Percentiles rank a stretch among this genome's conserved stretches.
phyloP scores from a whole-genome alignment of 2,113 vertebrate genomes.

The Cryptotis parvus region DNA sequence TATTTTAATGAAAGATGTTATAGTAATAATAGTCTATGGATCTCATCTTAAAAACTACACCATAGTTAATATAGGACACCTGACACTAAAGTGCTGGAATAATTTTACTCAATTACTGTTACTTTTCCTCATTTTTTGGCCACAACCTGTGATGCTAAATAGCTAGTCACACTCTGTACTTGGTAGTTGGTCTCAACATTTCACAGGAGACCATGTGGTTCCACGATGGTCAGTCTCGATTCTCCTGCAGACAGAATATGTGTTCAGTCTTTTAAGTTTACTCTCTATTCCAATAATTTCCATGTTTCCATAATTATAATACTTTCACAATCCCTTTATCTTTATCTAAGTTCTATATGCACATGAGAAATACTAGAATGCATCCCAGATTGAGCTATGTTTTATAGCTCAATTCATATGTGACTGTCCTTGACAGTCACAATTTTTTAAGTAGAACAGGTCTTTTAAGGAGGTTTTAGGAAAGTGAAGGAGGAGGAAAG shows the following conservation, averaged over 20 bases:
- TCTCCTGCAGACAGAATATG: too few relatives aligned
- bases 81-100: not conserved
- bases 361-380: not conserved
- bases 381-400: not conserved
- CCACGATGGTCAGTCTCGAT: too few relatives aligned
- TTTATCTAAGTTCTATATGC: not conserved
- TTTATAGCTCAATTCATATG: too few relatives aligned
- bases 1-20: not conserved
- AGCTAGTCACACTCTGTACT: too few relatives aligned
- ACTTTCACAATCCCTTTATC: not conserved
- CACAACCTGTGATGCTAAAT: too few relatives aligned
- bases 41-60: conserved; percentile 12
- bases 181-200: too few relatives aligned
- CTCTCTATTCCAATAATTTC: not conserved
- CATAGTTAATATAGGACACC: not conserved
- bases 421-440: not conserved
- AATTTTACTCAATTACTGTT: not conserved
- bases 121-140: not conserved
- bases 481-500: too few relatives aligned
- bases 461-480: too few relatives aligned
- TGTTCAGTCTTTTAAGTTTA: too few relatives aligned
- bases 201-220: too few relatives aligned
- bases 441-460: too few relatives aligned
- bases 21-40: not conserved
- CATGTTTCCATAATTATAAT: not conserved